A percentile compares a stretch with the other conserved stretches of the same genome.
These are phyloP conservation scores for Plemyria rubiginata DNA, from an alignment of 2,888 invertebrate genomes.

Conservation along the genomic window DNA sequence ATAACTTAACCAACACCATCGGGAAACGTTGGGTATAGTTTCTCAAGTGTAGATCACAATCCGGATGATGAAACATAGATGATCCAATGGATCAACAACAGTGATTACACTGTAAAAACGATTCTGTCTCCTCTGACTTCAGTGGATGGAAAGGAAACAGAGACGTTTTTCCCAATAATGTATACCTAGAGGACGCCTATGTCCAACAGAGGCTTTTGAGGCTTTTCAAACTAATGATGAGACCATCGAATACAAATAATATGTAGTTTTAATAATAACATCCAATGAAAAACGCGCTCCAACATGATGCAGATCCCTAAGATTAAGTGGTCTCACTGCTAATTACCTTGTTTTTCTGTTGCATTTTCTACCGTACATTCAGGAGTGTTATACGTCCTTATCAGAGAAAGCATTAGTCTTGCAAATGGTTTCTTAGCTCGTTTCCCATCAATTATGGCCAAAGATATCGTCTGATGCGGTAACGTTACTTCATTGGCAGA, in stretches of 20 bases:
- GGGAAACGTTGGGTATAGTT: too few species aligned
- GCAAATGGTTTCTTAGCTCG: constrained; percentile 66
- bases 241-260: not conserved
- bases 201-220: too few species aligned
- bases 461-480: constrained; percentile 68
- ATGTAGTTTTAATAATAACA: not conserved
- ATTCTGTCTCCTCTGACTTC: too few species aligned
- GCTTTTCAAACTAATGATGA: not conserved
- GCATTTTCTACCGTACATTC: constrained; percentile 46
- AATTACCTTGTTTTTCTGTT: constrained; percentile 41
- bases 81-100: too few species aligned
- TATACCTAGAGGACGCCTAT: too few species aligned
- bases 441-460: constrained; percentile 53
- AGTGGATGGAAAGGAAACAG: too few species aligned
- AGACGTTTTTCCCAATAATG: too few species aligned
- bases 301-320: not conserved
- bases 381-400: constrained; percentile 65
- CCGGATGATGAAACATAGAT: too few species aligned
- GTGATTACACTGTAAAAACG: too few species aligned
- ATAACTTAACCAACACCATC: not conserved
- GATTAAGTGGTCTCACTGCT: too few species aligned
- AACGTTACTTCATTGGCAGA: constrained; percentile 73
- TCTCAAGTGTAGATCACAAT: too few species aligned
- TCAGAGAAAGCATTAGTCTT: constrained; percentile 60
- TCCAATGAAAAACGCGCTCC: not conserved